Evolutionary conservation across 2,113 vertebrate species (phyloP).

Genomic region (Columbina picui): DNA sequence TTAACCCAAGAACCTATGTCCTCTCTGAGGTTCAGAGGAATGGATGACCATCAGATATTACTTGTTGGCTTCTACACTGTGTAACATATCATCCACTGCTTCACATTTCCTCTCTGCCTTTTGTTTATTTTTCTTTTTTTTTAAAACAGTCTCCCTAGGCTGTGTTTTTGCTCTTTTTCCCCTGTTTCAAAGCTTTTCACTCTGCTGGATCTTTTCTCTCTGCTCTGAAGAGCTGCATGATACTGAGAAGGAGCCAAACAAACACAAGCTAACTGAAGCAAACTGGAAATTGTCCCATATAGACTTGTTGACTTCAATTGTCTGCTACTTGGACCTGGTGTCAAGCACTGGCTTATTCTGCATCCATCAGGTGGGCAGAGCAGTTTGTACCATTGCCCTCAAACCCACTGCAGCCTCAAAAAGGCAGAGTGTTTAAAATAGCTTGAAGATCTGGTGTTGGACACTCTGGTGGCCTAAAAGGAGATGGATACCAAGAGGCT

Average conservation of each 20-base stretch:
- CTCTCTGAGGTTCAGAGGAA: neutral
- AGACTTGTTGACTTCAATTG: neutral
- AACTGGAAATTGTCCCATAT: neutral
- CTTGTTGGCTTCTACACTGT: conserved; percentile 15
- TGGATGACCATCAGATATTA: conserved; percentile 21
- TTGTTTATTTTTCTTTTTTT: conserved; percentile 10
- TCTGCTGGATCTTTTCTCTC: neutral
- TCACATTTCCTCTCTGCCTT: conserved; percentile 37
- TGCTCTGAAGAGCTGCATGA: neutral
- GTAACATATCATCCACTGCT: conserved; percentile 10
- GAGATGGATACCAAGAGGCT: neutral
- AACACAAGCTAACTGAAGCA: neutral
- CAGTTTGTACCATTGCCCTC: neutral
- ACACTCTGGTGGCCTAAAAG: neutral
- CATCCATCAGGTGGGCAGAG: neutral
- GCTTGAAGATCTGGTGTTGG: neutral
- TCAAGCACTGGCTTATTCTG: neutral
- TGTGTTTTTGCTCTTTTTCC: neutral
- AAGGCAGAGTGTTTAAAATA: neutral
- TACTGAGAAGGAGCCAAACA: neutral
- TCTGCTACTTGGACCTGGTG: neutral
- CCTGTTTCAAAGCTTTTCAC: neutral
- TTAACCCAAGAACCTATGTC: neutral
- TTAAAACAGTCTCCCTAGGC: neutral
- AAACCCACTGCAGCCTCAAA: neutral